Evolutionary conservation across 2,113 vertebrate genomes (phyloP).

Genomic region (Rhinichthys klamathensis): DNA sequence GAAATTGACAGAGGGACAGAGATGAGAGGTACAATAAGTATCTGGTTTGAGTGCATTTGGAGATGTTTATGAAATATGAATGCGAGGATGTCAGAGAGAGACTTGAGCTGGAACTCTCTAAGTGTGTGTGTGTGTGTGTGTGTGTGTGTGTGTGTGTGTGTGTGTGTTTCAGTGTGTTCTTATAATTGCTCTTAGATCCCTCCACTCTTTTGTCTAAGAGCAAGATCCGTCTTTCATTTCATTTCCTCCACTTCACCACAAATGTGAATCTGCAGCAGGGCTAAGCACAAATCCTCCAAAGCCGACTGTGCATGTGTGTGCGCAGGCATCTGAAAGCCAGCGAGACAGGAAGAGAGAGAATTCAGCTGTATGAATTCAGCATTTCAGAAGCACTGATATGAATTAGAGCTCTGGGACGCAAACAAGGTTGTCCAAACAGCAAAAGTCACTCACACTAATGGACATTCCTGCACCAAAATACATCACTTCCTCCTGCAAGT

Average conservation of each 20-base stretch:
- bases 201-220: conserved; percentile 39
- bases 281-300: conserved; percentile 42
- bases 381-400: conserved; percentile 22
- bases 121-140: too few relatives aligned
- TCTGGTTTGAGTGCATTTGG: conserved; percentile 3
- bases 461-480: conserved; percentile 42
- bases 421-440: conserved; percentile 22
- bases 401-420: conserved; percentile 2
- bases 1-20: background rate
- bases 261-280: conserved; percentile 34
- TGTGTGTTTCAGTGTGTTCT: background rate
- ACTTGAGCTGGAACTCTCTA: background rate
- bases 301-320: background rate
- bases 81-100: background rate
- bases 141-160: background rate
- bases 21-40: background rate
- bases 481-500: conserved; percentile 20
- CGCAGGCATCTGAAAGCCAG: background rate
- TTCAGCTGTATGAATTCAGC: conserved; percentile 12
- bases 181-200: conserved; percentile 40
- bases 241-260: conserved; percentile 42
- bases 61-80: conserved; percentile 33
- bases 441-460: conserved; percentile 34
- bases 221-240: conserved; percentile 44
- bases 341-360: conserved; percentile 1